Percentiles rank a stretch among this genome's conserved stretches.
These are phyloP conservation scores for Thunnus albacares DNA, from an alignment of 2,797 vertebrate genomes.

Conservation along the genomic window DNA sequence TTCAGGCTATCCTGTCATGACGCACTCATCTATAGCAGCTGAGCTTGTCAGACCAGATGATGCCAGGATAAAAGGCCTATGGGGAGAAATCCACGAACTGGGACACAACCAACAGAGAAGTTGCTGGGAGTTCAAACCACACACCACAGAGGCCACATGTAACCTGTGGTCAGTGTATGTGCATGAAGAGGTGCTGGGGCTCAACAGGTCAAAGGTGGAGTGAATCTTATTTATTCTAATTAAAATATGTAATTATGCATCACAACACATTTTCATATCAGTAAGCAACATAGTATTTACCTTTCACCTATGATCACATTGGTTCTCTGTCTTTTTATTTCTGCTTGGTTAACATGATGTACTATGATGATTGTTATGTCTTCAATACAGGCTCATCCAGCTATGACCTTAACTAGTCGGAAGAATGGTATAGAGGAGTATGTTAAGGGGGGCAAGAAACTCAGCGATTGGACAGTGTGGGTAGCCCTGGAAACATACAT, in stretches of 20 bases:
- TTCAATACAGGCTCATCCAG: slow-evolving; percentile 74
- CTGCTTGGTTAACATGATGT: background rate
- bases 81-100: slow-evolving; percentile 90
- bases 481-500: slow-evolving; percentile 93
- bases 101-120: slow-evolving; percentile 92
- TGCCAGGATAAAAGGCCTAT: slow-evolving; percentile 78
- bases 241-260: too few relatives aligned
- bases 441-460: slow-evolving; percentile 70
- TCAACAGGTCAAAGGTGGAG: slow-evolving; percentile 80
- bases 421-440: slow-evolving; percentile 64
- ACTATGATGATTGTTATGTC: background rate
- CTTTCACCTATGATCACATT: background rate
- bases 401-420: slow-evolving; percentile 53
- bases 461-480: slow-evolving; percentile 85
- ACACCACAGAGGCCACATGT: slow-evolving; percentile 94
- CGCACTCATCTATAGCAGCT: slow-evolving; percentile 69
- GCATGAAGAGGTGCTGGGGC: slow-evolving; percentile 88
- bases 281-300: too few relatives aligned
- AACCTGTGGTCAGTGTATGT: slow-evolving; percentile 97
- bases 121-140: slow-evolving; percentile 89
- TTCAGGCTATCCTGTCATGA: slow-evolving; percentile 94
- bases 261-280: too few relatives aligned
- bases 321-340: background rate
- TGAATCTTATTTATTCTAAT: too few relatives aligned
- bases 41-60: slow-evolving; percentile 62